Conservation (phyloP, 2,888 invertebrate genomes). For the Amphipoea oculea region DNA sequence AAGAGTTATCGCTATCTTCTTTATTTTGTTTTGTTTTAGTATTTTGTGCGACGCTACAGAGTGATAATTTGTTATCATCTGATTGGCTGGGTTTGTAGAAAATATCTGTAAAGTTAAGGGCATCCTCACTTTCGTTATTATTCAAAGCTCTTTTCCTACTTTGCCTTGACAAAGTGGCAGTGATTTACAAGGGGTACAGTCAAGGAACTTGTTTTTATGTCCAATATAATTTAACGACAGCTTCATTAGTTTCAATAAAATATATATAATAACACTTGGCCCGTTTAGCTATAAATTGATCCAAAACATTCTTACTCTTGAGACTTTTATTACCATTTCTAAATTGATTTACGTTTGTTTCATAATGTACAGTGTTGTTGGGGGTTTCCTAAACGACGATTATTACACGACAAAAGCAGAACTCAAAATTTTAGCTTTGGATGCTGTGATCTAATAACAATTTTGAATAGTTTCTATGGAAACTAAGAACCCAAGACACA, state of each 20-base stretch:
- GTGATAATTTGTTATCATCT: conserved; percentile 31
- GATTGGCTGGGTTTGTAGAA: conserved; percentile 13
- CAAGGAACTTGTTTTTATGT: conserved; percentile 22
- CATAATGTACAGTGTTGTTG: background rate
- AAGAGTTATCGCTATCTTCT: conserved; percentile 48
- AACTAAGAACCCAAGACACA: conserved; percentile 10
- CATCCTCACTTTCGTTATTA: background rate
- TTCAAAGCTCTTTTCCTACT: background rate
- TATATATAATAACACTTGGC: conserved; percentile 11
- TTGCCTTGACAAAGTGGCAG: conserved; percentile 6
- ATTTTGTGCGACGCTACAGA: background rate
- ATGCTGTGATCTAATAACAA: too few relatives aligned
- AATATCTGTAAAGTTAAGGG: background rate
- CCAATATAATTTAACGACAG: conserved; percentile 17
- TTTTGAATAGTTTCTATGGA: too few relatives aligned
- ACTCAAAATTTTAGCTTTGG: background rate
- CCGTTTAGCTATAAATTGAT: conserved; percentile 35
- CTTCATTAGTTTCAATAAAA: conserved; percentile 44
- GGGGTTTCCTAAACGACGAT: background rate
- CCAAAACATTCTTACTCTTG: conserved; percentile 30
- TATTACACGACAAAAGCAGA: background rate
- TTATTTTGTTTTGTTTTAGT: conserved; percentile 52
- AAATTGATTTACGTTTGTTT: conserved; percentile 17
- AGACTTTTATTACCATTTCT: conserved; percentile 29
- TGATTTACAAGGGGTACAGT: background rate